Conservation (phyloP, 2,797 vertebrate species). For the Atherinosoma microstoma region DNA sequence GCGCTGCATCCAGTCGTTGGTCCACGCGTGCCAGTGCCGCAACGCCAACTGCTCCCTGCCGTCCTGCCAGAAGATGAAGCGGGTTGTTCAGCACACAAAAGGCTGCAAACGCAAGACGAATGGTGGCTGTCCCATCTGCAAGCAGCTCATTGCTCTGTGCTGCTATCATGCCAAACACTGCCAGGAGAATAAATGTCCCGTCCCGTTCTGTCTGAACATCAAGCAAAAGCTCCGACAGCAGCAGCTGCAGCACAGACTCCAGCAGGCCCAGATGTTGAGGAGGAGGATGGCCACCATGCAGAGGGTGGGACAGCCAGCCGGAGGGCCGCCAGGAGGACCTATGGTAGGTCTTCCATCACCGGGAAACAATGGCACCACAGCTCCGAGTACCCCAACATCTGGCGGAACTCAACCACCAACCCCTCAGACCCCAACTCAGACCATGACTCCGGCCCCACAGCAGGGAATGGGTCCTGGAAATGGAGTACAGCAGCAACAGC, state of each 20-base stretch:
- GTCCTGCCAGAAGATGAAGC: slow-evolving; percentile 99
- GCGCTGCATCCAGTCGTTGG: slow-evolving; percentile 97
- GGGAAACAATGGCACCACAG: slow-evolving; percentile 78
- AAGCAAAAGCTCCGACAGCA: slow-evolving; percentile 98
- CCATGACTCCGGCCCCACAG: slow-evolving; percentile 67
- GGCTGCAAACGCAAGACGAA: slow-evolving; percentile 98
- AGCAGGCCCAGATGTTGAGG: slow-evolving; percentile 97
- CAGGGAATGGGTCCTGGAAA: slow-evolving; percentile 76
- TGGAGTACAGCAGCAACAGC: slow-evolving; percentile 81
- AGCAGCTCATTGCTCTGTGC: slow-evolving; percentile 97
- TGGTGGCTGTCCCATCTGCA: slow-evolving; percentile 97
- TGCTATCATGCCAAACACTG: slow-evolving; percentile 99
- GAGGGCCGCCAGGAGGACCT: slow-evolving; percentile 84
- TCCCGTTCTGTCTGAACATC: slow-evolving; percentile 99
- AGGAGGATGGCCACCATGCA: slow-evolving; percentile 99
- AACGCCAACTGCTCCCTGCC: slow-evolving; percentile 98
- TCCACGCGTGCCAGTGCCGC: slow-evolving; percentile 97
- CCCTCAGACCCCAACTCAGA: slow-evolving; percentile 90
- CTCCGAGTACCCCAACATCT: slow-evolving; percentile 88
- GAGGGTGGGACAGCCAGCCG: slow-evolving; percentile 84
- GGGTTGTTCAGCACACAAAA: slow-evolving; percentile 97
- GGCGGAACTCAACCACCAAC: slow-evolving; percentile 92
- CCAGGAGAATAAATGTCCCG: slow-evolving; percentile 98
- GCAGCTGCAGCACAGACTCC: slow-evolving; percentile 95
- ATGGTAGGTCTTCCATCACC: slow-evolving; percentile 86